phyloP scores from a whole-genome alignment of 2,888 invertebrate species.

The Myopa testacea region DNA sequence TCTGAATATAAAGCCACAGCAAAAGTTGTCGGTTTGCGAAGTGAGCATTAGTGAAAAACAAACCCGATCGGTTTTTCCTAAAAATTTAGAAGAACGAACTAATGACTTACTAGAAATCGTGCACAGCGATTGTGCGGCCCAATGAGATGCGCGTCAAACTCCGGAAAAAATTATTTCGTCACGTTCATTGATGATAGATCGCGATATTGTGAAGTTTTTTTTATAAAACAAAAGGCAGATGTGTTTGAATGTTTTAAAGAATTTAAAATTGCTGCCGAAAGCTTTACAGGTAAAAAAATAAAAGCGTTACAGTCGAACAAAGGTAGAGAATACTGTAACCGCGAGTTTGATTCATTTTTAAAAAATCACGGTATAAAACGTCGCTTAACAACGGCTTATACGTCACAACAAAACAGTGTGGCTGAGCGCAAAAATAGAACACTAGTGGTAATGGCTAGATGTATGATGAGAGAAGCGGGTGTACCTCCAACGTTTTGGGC shows the following conservation, averaged over 20 bases:
- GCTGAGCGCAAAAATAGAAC: constrained; percentile 49
- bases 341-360: constrained; percentile 44
- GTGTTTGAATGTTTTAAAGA: constrained; percentile 42
- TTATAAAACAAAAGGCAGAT: constrained; percentile 43
- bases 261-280: constrained; percentile 40
- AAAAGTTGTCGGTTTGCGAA: neutral
- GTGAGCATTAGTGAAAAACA: constrained; percentile 23
- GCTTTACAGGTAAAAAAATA: constrained; percentile 40
- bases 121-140: no score
- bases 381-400: constrained; percentile 44
- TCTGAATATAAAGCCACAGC: neutral
- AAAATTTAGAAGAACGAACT: constrained; percentile 27
- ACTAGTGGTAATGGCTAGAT: constrained; percentile 47
- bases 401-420: constrained; percentile 49
- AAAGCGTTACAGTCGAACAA: constrained; percentile 46
- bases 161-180: no score
- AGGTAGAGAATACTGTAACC: constrained; percentile 46
- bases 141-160: no score
- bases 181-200: no score
- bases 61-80: constrained; percentile 36
- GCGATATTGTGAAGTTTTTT: constrained; percentile 41
- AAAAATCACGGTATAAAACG: constrained; percentile 45
- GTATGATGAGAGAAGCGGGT: constrained; percentile 48
- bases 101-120: no score
- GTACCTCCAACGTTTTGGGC: constrained; percentile 43